Base-by-base conservation (phyloP, 2,113 vertebrate genomes). In the Rhabdomys dilectus region DNA sequence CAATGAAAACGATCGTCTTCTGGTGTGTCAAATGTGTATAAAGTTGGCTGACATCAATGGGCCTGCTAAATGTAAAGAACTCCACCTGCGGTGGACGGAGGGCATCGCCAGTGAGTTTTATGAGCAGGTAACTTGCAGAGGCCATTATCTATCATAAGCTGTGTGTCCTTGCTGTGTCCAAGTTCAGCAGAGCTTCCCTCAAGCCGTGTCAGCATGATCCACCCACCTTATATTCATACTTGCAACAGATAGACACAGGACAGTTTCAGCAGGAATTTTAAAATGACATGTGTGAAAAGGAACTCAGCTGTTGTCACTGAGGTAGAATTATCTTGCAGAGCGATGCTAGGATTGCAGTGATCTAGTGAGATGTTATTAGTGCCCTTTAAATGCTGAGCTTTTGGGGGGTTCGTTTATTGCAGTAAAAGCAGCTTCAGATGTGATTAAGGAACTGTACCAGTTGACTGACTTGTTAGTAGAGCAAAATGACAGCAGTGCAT, bases 1-100 rank as follows among this genome's bases (percentile, higher is more conserved):
- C 56, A 99, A 99, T 10, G 99, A 99, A 98, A 99, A 99, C 0
- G 99, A 99, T 97, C 99, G 99, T 89, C 96, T 99, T 73, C 98
- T 99, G 97, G 99, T 99, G 29, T 99, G 99, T 95, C 99, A 99
- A 97, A 99, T 99, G 99, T 99, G 99, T 97, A 99, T 99, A 97
- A 99, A 99, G 92, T 98, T 99, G 96, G 99, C 99, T 1, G 99
- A 99, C 95, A 99, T 99, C 98, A 99, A 99, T 0, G 99, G 99
- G 42, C 99, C 99, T 12, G 99, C 99, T 75, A 99, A 99, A 88
- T 98, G 99, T 98, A 99, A 99, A 97, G 99, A 99, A 7, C 99
- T 99, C 85, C 99, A 99, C 91, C 98, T 99, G 86, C 99, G 99
- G 98, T 99, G 99, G 99, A 99, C 99, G 0, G 99, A 99, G 93